A percentile compares a stretch with the other conserved stretches of the same genome.
Evolutionary conservation across 1,140 invertebrate genomes (phyloP).

Genomic region (Sarcophaga bullata): DNA sequence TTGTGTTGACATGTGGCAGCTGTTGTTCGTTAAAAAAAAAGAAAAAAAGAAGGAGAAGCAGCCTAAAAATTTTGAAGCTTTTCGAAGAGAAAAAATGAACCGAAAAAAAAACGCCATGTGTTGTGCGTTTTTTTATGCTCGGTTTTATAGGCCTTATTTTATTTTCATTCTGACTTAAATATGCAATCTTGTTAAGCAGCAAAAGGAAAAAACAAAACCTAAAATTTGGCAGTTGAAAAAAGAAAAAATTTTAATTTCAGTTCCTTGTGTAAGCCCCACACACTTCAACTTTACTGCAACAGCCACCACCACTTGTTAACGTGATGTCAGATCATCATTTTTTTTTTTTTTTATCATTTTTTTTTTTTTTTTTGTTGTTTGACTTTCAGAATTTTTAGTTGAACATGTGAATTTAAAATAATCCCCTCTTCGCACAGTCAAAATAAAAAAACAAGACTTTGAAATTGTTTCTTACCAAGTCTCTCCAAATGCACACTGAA

Average conservation of each 20-base stretch:
- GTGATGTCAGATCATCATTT: too few relatives aligned
- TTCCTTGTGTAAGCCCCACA: not conserved
- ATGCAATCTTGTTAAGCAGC: too few relatives aligned
- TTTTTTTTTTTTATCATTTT: too few relatives aligned
- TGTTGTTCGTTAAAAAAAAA: not conserved
- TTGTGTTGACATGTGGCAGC: constrained; percentile 23
- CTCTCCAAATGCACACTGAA: not conserved
- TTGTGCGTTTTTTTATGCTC: not conserved
- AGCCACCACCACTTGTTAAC: too few relatives aligned
- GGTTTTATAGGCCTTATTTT: too few relatives aligned
- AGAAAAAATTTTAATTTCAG: constrained; percentile 18
- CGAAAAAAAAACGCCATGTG: not conserved
- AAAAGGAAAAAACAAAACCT: too few relatives aligned
- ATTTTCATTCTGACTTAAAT: too few relatives aligned
- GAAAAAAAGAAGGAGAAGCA: not conserved
- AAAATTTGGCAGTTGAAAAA: not conserved
- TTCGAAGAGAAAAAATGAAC: not conserved
- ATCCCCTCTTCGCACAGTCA: not conserved
- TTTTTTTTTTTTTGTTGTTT: too few relatives aligned
- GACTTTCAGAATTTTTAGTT: too few relatives aligned
- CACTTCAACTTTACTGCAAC: too few relatives aligned
- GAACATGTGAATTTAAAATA: not conserved
- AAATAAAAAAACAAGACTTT: not conserved
- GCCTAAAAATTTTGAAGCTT: not conserved
- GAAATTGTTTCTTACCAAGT: not conserved